Conservation (phyloP, 2,113 vertebrate species). For the Raja brachyura region DNA sequence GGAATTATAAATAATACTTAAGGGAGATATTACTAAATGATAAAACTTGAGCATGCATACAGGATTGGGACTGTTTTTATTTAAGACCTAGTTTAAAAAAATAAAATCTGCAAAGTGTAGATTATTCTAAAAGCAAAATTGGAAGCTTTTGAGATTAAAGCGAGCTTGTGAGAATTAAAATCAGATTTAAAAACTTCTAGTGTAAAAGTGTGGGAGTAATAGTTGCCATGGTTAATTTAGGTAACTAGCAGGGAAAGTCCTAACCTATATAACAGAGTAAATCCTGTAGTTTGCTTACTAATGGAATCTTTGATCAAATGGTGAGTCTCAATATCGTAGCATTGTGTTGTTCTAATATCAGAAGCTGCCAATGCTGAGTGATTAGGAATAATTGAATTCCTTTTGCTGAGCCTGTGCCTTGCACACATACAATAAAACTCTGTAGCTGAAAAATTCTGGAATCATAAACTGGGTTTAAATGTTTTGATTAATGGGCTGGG, state of each 20-base stretch:
- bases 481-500: background rate
- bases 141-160: background rate
- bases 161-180: background rate
- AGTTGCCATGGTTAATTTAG: background rate
- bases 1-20: background rate
- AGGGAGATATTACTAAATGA: background rate
- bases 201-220: conserved; percentile 10
- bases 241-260: background rate
- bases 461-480: background rate
- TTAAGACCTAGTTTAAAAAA: background rate
- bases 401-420: background rate
- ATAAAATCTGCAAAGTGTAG: too few species aligned
- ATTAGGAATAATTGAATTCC: background rate
- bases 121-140: background rate
- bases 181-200: background rate
- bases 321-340: background rate
- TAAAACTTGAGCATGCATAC: background rate
- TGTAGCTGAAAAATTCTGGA: conserved; percentile 25
- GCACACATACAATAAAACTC: background rate
- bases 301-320: background rate
- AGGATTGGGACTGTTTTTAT: background rate
- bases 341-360: background rate
- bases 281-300: background rate
- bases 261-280: background rate
- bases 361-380: background rate